These are phyloP conservation scores for Ditylenchus weischeri DNA, from an alignment of 2,888 invertebrate genomes.

Conservation along the genomic window DNA sequence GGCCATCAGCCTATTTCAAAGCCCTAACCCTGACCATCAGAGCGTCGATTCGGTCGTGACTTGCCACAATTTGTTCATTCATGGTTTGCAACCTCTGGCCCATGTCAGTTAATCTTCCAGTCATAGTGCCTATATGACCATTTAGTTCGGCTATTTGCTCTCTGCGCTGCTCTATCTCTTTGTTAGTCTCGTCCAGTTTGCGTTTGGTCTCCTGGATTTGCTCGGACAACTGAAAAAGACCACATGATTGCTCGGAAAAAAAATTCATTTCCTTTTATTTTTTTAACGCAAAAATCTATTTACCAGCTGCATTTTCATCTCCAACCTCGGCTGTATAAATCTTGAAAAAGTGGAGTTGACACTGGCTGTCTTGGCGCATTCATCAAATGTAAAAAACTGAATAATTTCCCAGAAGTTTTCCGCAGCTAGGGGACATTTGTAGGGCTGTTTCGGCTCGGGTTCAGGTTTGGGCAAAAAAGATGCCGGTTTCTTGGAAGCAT, in stretches of 20 bases:
- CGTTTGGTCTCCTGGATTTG: constrained; percentile 2
- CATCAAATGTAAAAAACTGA: constrained; percentile 1
- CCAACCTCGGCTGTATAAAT: background rate
- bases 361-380: background rate
- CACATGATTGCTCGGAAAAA: background rate
- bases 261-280: too few species aligned
- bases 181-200: constrained; percentile 2
- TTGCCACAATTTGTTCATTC: constrained; percentile 1
- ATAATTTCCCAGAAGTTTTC: constrained; percentile 6
- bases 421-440: background rate
- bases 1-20: background rate
- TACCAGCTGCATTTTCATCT: constrained; percentile 5
- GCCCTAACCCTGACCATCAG: background rate
- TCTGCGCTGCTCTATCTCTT: background rate
- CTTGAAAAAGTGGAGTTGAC: background rate
- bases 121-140: constrained; percentile 4
- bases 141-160: constrained; percentile 1
- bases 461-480: constrained; percentile 2
- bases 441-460: background rate
- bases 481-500: background rate
- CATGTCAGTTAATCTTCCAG: background rate
- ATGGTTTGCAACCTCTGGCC: background rate
- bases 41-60: constrained; percentile 2
- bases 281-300: too few species aligned
- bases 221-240: background rate